These are phyloP conservation scores for Corella eumyota DNA, from an alignment of 23 tunicate genomes.

Conservation along the genomic window DNA sequence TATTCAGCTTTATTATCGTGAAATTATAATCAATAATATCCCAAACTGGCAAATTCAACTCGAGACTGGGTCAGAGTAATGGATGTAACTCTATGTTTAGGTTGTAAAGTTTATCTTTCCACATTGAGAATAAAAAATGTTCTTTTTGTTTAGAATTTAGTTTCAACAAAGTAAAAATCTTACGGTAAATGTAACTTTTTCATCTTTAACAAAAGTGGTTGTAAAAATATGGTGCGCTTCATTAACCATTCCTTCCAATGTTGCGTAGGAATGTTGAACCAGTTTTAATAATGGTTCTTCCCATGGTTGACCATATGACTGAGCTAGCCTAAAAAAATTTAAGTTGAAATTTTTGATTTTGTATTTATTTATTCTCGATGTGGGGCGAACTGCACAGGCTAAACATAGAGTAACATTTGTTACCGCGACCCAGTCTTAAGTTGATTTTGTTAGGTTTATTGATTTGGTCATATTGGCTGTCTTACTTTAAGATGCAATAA, in stretches of 20 bases:
- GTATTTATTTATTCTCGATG: neutral
- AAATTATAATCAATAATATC: too few relatives aligned
- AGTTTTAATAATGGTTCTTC: slow-evolving; percentile 35
- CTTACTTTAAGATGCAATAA: too few relatives aligned
- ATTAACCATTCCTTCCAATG: slow-evolving; percentile 34
- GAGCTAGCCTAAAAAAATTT: slow-evolving; percentile 13
- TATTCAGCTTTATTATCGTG: too few relatives aligned
- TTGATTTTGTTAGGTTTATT: too few relatives aligned
- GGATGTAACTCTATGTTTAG: neutral
- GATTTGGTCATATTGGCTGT: too few relatives aligned
- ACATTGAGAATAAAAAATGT: neutral
- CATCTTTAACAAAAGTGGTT: slow-evolving; percentile 27
- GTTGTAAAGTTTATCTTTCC: neutral
- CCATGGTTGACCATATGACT: slow-evolving; percentile 24
- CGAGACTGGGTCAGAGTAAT: too few relatives aligned
- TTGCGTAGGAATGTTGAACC: slow-evolving; percentile 48
- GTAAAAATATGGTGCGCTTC: slow-evolving; percentile 22
- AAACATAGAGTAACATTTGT: too few relatives aligned
- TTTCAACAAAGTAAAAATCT: neutral
- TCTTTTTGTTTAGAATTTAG: neutral
- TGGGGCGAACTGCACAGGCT: too few relatives aligned
- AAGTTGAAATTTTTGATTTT: neutral
- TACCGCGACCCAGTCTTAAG: too few relatives aligned
- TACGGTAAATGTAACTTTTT: slow-evolving; percentile 52
- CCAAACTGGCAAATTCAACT: too few relatives aligned